Conservation (phyloP, 2,888 invertebrate species). For the Eudasyphora cyanicolor region DNA sequence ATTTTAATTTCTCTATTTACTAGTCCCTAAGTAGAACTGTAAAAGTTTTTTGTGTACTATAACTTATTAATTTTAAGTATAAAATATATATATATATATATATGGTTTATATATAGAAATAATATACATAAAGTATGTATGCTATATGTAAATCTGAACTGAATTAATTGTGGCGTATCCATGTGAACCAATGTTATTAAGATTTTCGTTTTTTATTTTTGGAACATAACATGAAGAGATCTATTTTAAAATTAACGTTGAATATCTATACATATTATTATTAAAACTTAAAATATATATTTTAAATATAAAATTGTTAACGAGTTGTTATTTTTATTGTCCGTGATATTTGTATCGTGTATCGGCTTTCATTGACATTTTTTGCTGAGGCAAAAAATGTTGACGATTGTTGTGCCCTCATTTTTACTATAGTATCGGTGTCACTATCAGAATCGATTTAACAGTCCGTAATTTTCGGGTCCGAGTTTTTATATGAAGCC, state of each 20-base stretch:
- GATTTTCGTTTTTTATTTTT: conserved; percentile 6
- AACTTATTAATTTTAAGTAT: neutral
- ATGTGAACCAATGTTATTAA: conserved; percentile 29
- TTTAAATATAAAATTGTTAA: conserved; percentile 41
- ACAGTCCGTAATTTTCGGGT: no score
- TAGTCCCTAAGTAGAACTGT: conserved; percentile 1
- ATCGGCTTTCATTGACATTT: no score
- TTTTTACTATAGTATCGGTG: no score
- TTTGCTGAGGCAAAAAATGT: no score
- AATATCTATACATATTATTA: conserved; percentile 17
- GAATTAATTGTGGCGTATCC: conserved; percentile 9
- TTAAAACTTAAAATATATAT: conserved; percentile 51
- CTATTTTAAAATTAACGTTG: conserved; percentile 31
- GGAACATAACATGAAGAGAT: neutral
- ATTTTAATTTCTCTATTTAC: neutral
- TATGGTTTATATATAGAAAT: neutral
- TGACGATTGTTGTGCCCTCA: no score
- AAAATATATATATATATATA: neutral
- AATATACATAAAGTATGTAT: neutral
- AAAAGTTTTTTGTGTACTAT: conserved; percentile 11
- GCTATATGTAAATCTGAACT: conserved; percentile 21
- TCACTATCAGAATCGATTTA: no score
- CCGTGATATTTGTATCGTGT: no score
- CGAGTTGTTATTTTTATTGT: no score
- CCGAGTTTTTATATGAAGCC: no score